Conservation (phyloP, 2,888 invertebrate species). For the Sphinx pinastri region DNA sequence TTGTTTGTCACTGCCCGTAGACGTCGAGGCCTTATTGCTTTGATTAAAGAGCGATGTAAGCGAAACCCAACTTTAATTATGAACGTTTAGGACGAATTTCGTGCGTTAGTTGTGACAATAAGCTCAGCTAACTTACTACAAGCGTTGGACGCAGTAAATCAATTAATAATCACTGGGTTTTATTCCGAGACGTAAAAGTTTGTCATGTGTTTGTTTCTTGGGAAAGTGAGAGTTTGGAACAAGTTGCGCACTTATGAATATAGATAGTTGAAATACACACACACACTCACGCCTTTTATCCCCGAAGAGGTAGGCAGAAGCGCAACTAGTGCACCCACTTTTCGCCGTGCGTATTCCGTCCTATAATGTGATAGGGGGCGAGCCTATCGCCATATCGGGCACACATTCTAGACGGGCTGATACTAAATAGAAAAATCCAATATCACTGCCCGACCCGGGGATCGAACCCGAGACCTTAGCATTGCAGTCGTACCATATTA, state of each 20-base stretch:
- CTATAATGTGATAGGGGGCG: too few relatives aligned
- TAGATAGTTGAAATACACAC: background rate
- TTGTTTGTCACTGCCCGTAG: slow-evolving; percentile 52
- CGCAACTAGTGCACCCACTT: too few relatives aligned
- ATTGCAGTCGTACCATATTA: too few relatives aligned
- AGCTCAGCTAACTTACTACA: slow-evolving; percentile 46
- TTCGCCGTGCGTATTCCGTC: too few relatives aligned
- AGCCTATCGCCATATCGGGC: too few relatives aligned
- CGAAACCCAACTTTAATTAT: slow-evolving; percentile 37
- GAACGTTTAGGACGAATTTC: slow-evolving; percentile 32
- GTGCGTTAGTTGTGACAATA: slow-evolving; percentile 36
- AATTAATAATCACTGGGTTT: slow-evolving; percentile 49
- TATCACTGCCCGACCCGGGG: too few relatives aligned
- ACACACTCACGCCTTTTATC: too few relatives aligned
- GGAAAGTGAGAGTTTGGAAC: background rate
- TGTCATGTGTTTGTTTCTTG: slow-evolving; percentile 24
- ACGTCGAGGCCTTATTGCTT: slow-evolving; percentile 47
- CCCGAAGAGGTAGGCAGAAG: too few relatives aligned
- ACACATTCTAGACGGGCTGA: too few relatives aligned
- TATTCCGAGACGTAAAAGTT: slow-evolving; percentile 29
- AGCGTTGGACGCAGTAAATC: slow-evolving; percentile 49
- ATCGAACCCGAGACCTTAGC: too few relatives aligned
- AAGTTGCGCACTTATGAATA: background rate
- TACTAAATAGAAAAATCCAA: too few relatives aligned
- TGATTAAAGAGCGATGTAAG: slow-evolving; percentile 43